These are phyloP conservation scores for Callithrix jacchus DNA, from an alignment of 2,113 vertebrate species.

Conservation along the genomic window DNA sequence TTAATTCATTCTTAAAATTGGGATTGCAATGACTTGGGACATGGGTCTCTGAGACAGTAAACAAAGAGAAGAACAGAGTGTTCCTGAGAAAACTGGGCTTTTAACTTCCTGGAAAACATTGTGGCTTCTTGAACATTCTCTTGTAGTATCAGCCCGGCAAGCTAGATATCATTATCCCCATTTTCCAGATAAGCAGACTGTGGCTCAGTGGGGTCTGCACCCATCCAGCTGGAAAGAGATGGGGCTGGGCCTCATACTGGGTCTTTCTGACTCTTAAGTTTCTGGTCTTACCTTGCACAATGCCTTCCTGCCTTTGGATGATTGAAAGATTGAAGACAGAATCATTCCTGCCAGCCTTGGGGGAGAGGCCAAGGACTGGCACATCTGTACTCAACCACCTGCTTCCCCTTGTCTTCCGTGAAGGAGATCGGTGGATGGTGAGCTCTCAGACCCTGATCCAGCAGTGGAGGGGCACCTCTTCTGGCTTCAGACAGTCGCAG, in stretches of 20 bases:
- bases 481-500: slow-evolving; percentile 85
- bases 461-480: slow-evolving; percentile 83
- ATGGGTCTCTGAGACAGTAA: background rate
- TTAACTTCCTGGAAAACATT: background rate
- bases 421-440: slow-evolving; percentile 12
- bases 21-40: background rate
- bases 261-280: background rate
- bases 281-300: background rate
- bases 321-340: background rate
- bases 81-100: background rate
- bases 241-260: background rate
- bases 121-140: background rate
- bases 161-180: background rate
- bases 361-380: background rate
- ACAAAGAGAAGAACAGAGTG: background rate
- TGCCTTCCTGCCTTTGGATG: background rate
- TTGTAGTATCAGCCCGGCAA: background rate
- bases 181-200: background rate
- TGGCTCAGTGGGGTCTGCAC: background rate
- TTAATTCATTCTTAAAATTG: background rate
- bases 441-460: slow-evolving; percentile 81
- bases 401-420: background rate
- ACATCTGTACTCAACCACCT: background rate
- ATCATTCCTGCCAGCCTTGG: background rate
- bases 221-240: background rate